Conservation (phyloP, 2,797 vertebrate species). For the Megaceryle alcyon region DNA sequence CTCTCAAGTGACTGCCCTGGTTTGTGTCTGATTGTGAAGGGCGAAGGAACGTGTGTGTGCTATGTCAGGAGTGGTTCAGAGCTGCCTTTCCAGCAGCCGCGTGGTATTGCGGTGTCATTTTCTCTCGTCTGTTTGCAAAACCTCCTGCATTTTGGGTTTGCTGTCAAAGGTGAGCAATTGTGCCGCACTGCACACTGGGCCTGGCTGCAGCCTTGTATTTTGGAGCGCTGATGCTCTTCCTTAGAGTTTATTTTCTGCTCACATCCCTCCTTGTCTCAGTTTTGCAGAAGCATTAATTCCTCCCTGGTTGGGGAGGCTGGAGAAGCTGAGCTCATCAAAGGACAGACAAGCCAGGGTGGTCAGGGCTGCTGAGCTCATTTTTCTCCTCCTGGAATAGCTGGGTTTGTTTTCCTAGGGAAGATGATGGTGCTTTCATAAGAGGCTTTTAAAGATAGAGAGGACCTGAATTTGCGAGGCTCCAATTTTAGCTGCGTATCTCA, state of each 20-base stretch:
- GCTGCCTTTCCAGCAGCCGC: not conserved
- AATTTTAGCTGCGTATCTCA: not conserved
- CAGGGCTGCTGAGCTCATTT: not conserved
- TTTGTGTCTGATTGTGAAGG: not conserved
- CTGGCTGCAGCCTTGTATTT: not conserved
- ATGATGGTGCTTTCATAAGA: not conserved
- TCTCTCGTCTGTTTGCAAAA: not conserved
- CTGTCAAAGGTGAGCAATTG: not conserved
- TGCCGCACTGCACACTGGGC: accelerated
- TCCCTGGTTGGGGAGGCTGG: not conserved
- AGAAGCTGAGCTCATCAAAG: slow-evolving; percentile 41
- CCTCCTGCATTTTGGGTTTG: not conserved
- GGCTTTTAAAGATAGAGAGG: not conserved
- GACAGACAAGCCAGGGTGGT: not conserved
- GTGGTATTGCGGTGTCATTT: not conserved
- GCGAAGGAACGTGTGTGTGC: accelerated
- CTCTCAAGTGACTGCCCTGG: not conserved
- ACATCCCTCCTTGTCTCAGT: not conserved
- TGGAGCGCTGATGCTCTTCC: not conserved
- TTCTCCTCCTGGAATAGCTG: not conserved
- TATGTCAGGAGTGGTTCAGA: not conserved
- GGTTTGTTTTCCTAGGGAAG: not conserved
- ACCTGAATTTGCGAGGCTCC: not conserved
- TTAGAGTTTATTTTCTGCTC: not conserved
- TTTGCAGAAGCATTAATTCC: slow-evolving; percentile 22